Percentiles rank a stretch among this genome's conserved stretches.
These are phyloP conservation scores for Periophthalmus modestus DNA, from an alignment of 2,113 vertebrate species.

Conservation along the genomic window DNA sequence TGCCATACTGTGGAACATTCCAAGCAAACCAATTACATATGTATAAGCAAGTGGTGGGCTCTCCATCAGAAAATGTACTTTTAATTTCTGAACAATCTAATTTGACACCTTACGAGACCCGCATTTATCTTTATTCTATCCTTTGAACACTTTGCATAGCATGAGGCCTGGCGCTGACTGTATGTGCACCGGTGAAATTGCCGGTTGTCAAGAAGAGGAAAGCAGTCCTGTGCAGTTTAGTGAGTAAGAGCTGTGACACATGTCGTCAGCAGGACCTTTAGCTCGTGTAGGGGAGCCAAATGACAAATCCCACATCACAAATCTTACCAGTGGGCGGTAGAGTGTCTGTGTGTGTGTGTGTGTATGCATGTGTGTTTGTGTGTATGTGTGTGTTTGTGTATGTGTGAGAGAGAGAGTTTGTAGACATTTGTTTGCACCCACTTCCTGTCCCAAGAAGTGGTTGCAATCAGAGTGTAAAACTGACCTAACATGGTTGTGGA, in stretches of 20 bases:
- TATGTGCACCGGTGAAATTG: slow-evolving; percentile 62
- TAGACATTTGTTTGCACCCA: slow-evolving; percentile 1
- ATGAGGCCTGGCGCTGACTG: slow-evolving; percentile 40
- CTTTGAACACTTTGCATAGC: slow-evolving; percentile 52
- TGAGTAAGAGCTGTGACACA: slow-evolving; percentile 61
- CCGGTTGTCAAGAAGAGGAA: slow-evolving; percentile 58
- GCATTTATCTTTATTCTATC: not conserved
- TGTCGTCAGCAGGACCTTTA: slow-evolving; percentile 50
- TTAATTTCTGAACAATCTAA: not conserved
- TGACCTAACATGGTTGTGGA: not conserved
- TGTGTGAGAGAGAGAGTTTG: slow-evolving; percentile 18
- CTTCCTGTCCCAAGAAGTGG: not conserved
- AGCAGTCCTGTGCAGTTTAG: slow-evolving; percentile 53
- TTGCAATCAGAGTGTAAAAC: not conserved
- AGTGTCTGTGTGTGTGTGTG: not conserved
- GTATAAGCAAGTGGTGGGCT: too few species aligned
- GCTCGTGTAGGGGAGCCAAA: slow-evolving; percentile 46
- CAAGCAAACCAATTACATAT: not conserved
- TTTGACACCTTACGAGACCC: not conserved
- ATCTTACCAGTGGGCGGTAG: slow-evolving; percentile 33
- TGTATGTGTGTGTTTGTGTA: slow-evolving; percentile 6
- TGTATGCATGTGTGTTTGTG: slow-evolving; percentile 7
- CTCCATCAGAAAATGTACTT: not conserved
- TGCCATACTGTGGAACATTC: too few species aligned
- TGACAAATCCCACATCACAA: slow-evolving; percentile 52